Evolutionary conservation across 2,888 invertebrate species (phyloP), one percentile per base, ranked within the genome.

Genomic region (Chaetogeoica ovagalla): DNA sequence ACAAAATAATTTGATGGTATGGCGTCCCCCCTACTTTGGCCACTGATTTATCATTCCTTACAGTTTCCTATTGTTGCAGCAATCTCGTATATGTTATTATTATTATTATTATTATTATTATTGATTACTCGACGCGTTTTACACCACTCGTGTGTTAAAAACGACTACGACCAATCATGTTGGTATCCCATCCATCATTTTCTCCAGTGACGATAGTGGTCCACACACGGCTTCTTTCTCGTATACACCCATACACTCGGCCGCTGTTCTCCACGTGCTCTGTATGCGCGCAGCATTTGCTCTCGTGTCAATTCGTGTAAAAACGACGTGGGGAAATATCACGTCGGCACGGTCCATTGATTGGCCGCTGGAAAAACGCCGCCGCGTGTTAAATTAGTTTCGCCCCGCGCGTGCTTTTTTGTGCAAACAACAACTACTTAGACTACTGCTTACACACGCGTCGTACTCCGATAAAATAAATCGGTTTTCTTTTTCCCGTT

Each of bases 151-250:
- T 17, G 21, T 9, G n/a, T 62, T 23, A 48, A 39, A 59, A 21
- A 60, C 55, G 39, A 55, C 39, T 48, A 52, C 30, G 30, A 30
- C 30, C 30, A 4, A n/a, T n/a, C n/a, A n/a, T n/a, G n/a, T n/a
- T 17, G 55, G 17, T 23, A 62, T 23, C 37, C 55, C 77, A 77
- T 79, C 69, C 60, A 69, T 79, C 77, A 70, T 79, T 79, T 62
- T 15, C 21, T 23, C 39, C 48, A 30, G 30, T 9, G 76, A 70
- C 21, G 65, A 39, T 21, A 6, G 39, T 30, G 30, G 30, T 30
- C 30, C 30, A 30, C 30, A 30, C 30, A 23, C 37, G 30, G 30
- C 37, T 55, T 52, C 11, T 63, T 37, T n/a, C 63, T 13, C 52
- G 30, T 30, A 30, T 30, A 30, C 4, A 30, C 30, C 62, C 68